phyloP scores from a whole-genome alignment of 2,113 vertebrate genomes.

The Catharus bicknelli region DNA sequence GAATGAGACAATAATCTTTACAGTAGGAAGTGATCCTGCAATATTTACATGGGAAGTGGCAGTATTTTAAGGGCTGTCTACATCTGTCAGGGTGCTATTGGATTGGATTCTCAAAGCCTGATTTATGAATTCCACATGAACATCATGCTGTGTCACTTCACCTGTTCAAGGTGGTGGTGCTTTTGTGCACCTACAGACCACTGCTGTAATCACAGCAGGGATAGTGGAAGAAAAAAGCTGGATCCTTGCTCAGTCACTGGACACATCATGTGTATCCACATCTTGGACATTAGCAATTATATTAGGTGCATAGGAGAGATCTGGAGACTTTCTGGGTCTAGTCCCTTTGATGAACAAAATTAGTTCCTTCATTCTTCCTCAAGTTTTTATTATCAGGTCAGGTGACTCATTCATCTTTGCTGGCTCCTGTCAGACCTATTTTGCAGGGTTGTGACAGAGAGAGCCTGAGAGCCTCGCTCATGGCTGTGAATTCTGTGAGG shows the following conservation, averaged over 20 bases:
- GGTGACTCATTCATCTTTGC: background rate
- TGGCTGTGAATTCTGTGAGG: background rate
- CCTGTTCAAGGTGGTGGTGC: background rate
- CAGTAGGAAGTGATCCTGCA: background rate
- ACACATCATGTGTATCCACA: fast-evolving
- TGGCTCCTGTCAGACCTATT: background rate
- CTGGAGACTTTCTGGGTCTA: background rate
- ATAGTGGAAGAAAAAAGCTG: background rate
- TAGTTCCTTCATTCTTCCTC: background rate
- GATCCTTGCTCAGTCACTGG: background rate
- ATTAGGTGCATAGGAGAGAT: background rate
- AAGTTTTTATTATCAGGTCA: background rate
- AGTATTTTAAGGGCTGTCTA: background rate
- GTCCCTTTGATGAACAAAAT: background rate
- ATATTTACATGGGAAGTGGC: background rate
- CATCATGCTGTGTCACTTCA: background rate
- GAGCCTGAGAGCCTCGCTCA: background rate
- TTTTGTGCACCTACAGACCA: background rate
- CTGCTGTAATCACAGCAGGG: background rate
- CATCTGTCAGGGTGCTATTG: background rate
- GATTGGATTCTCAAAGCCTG: background rate
- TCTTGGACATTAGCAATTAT: background rate
- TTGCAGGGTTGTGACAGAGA: background rate
- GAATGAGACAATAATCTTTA: background rate
- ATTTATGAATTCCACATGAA: background rate